Evolutionary conservation across 2,888 invertebrate species (phyloP), one percentile per base, ranked within the genome.

Genomic region (Trissolcus japonicus): DNA sequence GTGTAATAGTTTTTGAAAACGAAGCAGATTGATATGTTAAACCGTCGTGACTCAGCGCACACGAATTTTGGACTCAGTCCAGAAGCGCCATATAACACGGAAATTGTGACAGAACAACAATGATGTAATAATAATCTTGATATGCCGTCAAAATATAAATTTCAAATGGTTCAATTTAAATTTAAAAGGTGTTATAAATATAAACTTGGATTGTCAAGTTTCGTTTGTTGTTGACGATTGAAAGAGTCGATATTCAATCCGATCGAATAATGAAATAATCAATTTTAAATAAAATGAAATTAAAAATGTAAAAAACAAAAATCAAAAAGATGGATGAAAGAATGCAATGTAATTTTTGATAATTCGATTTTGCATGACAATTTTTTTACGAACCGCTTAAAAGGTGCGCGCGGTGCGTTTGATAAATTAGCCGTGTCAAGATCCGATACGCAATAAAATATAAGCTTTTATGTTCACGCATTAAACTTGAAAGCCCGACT

Each of bases 381-480:
- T 35, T 35, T 35, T n/a, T 46, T 13, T 46, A 46, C 66, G 69
- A 61, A 71, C 6, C 61, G 50, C 57, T 66, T 51, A 66, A 76
- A 71, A 55, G 66, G 73, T 35, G 43, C 53, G 53, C 43, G 73
- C 78, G 78, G 78, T 61, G 65, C 78, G 62, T 78, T 78, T 78
- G 73, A 78, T 66, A 78, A 73, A 78, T 78, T 73, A 78, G 57
- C 68, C 69, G 73, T 61, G 56, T 48, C 73, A 68, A 60, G 73
- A 77, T 72, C 68, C 68, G 73, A 73, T 73, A 68, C 73, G 78
- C 73, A 78, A 78, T 78, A 69, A 35, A 78, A 78, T 78, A 61
- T 25, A 65, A 65, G 65, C 66, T 78, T 74, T 73, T 78, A 72
- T 67, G 67, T 66, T 46, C 69, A 60, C 69, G 69, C 76, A 55